Conservation (phyloP, 2,113 vertebrate genomes). For the Butorides virescens region DNA sequence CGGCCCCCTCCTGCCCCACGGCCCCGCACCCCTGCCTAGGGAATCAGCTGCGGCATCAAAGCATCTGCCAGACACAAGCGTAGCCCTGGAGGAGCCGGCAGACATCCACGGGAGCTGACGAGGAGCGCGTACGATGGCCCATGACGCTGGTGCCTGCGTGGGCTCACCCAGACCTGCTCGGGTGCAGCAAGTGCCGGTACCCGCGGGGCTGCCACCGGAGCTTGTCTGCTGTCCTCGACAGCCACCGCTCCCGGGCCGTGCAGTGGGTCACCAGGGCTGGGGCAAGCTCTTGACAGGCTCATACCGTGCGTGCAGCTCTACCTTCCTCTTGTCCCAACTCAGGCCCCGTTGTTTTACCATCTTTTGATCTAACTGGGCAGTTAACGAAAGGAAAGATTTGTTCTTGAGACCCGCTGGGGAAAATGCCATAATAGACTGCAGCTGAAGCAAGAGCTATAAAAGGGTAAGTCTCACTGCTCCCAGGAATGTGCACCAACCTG, state of each 20-base stretch:
- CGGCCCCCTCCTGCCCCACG: background rate
- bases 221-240: background rate
- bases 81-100: background rate
- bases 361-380: background rate
- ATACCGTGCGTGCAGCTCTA: fast-evolving
- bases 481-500: slow-evolving; percentile 59
- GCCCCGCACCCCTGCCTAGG: fast-evolving
- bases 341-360: background rate
- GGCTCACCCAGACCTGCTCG: background rate
- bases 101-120: background rate
- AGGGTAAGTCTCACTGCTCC: background rate
- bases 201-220: fast-evolving
- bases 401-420: background rate
- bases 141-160: fast-evolving
- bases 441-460: background rate
- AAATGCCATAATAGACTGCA: background rate
- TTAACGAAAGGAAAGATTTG: background rate
- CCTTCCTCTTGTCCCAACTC: background rate
- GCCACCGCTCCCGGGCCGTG: background rate
- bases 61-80: background rate
- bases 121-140: fast-evolving
- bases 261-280: background rate
- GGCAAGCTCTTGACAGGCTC: background rate
- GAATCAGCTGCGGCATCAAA: background rate
- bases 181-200: background rate